phyloP scores from a whole-genome alignment of 2,888 invertebrate species.

The Caprella mutica region DNA sequence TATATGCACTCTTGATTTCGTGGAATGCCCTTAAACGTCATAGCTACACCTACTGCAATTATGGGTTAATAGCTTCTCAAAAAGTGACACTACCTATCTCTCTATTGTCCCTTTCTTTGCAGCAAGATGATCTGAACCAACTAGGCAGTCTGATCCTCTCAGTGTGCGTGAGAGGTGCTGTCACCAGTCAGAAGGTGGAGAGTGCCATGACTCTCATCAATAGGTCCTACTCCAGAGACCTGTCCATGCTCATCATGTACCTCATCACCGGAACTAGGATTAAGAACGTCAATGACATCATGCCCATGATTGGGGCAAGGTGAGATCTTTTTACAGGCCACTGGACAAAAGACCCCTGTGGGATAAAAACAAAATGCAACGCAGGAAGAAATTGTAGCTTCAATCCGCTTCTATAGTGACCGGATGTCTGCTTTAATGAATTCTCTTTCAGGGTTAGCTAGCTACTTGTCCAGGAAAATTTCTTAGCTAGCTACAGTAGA shows the following conservation, averaged over 20 bases:
- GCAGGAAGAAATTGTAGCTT: too few relatives aligned
- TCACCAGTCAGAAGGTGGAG: constrained; percentile 61
- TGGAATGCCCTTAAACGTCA: too few relatives aligned
- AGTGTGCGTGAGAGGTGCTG: constrained; percentile 81
- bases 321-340: constrained; percentile 8
- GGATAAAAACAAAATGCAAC: too few relatives aligned
- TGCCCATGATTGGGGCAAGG: constrained; percentile 83
- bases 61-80: not conserved
- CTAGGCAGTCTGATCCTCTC: constrained; percentile 83
- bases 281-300: constrained; percentile 76
- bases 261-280: constrained; percentile 35
- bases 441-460: too few relatives aligned
- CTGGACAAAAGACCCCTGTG: too few relatives aligned
- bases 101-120: constrained; percentile 36
- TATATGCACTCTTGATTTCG: too few relatives aligned
- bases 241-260: constrained; percentile 85
- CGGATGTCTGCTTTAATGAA: too few relatives aligned
- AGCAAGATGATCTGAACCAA: constrained; percentile 84
- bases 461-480: too few relatives aligned
- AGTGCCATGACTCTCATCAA: constrained; percentile 75
- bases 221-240: constrained; percentile 60
- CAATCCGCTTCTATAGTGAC: too few relatives aligned
- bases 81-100: not conserved
- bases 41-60: too few relatives aligned
- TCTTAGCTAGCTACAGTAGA: too few relatives aligned